Evolutionary conservation across 2,113 vertebrate genomes (phyloP).

Genomic region (Upupa epops): DNA sequence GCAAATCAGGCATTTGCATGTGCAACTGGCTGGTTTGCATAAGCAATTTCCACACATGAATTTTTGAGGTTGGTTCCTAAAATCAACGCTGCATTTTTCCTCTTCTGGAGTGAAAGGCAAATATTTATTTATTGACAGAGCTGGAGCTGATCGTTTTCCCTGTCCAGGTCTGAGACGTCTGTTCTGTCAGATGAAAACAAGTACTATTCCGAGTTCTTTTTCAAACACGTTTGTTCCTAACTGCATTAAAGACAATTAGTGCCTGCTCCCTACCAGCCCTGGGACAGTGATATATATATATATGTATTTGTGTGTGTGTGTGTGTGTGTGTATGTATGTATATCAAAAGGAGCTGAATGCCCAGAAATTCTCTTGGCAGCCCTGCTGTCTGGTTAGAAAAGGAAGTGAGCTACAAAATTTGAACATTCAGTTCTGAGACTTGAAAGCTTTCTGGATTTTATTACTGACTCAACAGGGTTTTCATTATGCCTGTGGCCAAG

Average conservation of each 20-base stretch:
- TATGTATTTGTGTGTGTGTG: too few species aligned
- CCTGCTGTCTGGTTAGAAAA: constrained; percentile 80
- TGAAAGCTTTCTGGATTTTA: constrained; percentile 76
- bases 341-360: constrained; percentile 72
- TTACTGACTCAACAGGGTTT: constrained; percentile 82
- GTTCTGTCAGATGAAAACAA: constrained; percentile 42
- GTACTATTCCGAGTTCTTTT: constrained; percentile 10
- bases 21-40: not conserved
- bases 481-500: constrained; percentile 80
- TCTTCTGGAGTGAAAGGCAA: constrained; percentile 51
- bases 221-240: constrained; percentile 30
- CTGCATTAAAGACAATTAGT: constrained; percentile 53
- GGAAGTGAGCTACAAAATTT: constrained; percentile 80
- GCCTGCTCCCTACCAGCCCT: constrained; percentile 26
- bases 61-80: constrained; percentile 59
- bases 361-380: constrained; percentile 78
- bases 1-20: not conserved
- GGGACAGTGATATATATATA: constrained; percentile 25
- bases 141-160: constrained; percentile 20
- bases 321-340: constrained; percentile 41
- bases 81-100: constrained; percentile 53
- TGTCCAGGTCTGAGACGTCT: constrained; percentile 22
- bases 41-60: constrained; percentile 27
- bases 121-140: constrained; percentile 65
- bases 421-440: constrained; percentile 83